phyloP scores from a whole-genome alignment of 2,797 vertebrate species.

The Dicrostonyx torquatus region DNA sequence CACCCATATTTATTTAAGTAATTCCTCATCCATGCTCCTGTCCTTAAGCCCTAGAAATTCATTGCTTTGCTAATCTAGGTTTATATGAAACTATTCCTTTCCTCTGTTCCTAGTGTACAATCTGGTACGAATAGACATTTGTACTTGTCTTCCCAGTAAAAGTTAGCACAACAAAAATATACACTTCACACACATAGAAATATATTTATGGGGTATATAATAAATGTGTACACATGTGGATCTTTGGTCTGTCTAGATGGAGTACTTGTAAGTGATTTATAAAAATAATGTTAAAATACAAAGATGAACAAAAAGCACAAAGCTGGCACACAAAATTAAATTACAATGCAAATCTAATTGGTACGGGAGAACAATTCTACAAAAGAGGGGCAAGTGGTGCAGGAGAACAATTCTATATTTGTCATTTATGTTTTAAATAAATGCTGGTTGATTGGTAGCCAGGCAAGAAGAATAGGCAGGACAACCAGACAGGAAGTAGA shows the following conservation, averaged over 20 bases:
- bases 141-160: no score
- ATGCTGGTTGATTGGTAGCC: no score
- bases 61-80: neutral
- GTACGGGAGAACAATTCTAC: no score
- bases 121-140: neutral
- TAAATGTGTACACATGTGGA: neutral
- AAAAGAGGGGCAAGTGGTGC: no score
- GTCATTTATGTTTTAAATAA: no score
- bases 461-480: no score
- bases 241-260: neutral
- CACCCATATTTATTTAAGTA: no score
- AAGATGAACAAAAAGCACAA: neutral
- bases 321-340: slow-evolving; percentile 55
- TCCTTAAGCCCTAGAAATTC: neutral
- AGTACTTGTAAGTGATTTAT: slow-evolving; percentile 22
- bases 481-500: no score
- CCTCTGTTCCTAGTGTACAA: neutral
- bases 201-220: neutral
- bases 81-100: neutral
- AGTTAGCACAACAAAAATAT: neutral
- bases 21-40: neutral
- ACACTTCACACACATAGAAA: neutral
- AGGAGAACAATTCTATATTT: no score
- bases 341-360: slow-evolving; percentile 20
- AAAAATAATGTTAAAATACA: slow-evolving; percentile 23